phyloP scores from a whole-genome alignment of 1,140 invertebrate species.

The Batillaria attramentaria region DNA sequence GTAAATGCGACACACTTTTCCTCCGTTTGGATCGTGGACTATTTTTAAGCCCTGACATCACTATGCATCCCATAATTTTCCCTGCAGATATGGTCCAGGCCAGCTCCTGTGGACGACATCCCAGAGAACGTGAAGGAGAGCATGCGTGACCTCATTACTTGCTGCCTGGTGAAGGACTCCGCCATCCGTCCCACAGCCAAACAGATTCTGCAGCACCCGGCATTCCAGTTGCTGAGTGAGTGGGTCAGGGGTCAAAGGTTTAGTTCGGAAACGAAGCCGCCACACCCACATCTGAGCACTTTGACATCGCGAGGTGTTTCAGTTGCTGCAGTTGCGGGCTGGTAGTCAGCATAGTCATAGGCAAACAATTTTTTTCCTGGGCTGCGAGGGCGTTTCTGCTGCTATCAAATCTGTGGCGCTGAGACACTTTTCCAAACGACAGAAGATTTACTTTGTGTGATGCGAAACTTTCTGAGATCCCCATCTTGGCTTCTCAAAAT shows the following conservation, averaged over 20 bases:
- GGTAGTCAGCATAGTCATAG: background rate
- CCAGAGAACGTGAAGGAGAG: constrained; percentile 48
- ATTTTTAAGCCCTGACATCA: too few species aligned
- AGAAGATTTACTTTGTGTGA: too few species aligned
- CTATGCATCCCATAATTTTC: too few species aligned
- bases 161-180: constrained; percentile 50
- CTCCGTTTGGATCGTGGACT: too few species aligned
- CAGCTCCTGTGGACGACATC: constrained; percentile 62
- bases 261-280: background rate
- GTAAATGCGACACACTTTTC: too few species aligned
- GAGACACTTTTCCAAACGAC: too few species aligned
- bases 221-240: constrained; percentile 41
- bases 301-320: background rate
- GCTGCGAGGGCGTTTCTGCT: background rate
- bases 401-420: background rate
- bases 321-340: background rate
- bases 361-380: background rate
- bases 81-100: constrained; percentile 59
- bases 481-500: too few species aligned
- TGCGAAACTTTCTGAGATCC: too few species aligned
- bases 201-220: constrained; percentile 51
- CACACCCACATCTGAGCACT: background rate
- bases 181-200: constrained; percentile 48
- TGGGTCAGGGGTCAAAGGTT: background rate
- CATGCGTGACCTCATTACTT: constrained; percentile 50